Percentiles rank a stretch among this genome's conserved stretches.
Conservation (phyloP, 2,888 invertebrate species). For the Dynastes maya region DNA sequence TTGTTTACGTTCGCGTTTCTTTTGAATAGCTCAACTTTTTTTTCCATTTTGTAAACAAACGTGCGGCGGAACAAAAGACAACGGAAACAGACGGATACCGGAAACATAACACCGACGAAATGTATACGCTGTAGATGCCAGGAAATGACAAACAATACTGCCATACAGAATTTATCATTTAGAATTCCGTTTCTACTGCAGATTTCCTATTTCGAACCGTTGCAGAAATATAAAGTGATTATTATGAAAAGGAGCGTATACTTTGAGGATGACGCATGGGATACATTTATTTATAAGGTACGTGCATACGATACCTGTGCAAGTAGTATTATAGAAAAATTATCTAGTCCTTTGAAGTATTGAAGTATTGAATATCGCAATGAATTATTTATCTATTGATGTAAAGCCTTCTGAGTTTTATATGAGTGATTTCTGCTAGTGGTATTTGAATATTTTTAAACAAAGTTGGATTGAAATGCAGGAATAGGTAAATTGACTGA, state of each 20-base stretch:
- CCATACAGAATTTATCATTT: slow-evolving; percentile 47
- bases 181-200: slow-evolving; percentile 48
- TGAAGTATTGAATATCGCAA: too few species aligned
- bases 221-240: slow-evolving; percentile 17
- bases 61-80: slow-evolving; percentile 25
- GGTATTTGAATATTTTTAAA: too few species aligned
- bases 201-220: slow-evolving; percentile 44
- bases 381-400: too few species aligned
- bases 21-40: background rate
- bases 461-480: too few species aligned
- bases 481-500: too few species aligned
- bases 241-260: slow-evolving; percentile 13
- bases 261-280: background rate
- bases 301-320: background rate
- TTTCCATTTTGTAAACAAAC: slow-evolving; percentile 19
- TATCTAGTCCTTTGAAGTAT: too few species aligned
- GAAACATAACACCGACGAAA: slow-evolving; percentile 37
- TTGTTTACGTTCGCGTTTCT: background rate
- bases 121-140: slow-evolving; percentile 49
- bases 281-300: slow-evolving; percentile 11
- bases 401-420: too few species aligned
- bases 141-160: slow-evolving; percentile 51
- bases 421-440: too few species aligned
- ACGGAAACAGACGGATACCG: slow-evolving; percentile 28
- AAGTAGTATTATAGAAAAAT: too few species aligned